Conservation (phyloP, 2,113 vertebrate species). For the Perccottus glenii region DNA sequence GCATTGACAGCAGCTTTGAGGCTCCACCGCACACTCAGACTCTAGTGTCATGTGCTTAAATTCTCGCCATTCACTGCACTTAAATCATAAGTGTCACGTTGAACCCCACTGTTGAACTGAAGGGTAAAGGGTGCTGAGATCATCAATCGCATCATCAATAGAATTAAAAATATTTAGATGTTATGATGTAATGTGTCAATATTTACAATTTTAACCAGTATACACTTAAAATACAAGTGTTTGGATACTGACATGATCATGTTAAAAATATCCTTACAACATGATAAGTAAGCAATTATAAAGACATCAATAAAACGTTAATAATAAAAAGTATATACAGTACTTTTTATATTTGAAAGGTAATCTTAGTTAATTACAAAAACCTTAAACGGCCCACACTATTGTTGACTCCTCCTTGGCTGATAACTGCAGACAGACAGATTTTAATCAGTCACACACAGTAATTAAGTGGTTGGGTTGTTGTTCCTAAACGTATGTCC, state of each 20-base stretch:
- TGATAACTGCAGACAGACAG: neutral
- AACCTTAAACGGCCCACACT: too few relatives aligned
- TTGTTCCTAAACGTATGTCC: slow-evolving; percentile 14
- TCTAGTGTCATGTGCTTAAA: slow-evolving; percentile 1
- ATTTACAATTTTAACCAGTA: too few relatives aligned
- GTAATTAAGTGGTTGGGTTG: neutral
- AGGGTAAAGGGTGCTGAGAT: neutral
- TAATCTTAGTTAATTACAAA: too few relatives aligned
- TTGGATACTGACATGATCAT: too few relatives aligned
- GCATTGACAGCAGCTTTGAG: slow-evolving; percentile 19
- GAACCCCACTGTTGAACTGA: neutral
- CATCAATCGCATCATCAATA: too few relatives aligned
- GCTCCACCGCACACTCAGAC: slow-evolving; percentile 2
- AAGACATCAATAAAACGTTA: too few relatives aligned
- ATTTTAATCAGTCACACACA: neutral
- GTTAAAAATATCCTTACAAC: too few relatives aligned
- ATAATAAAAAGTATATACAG: too few relatives aligned
- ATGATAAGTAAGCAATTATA: too few relatives aligned
- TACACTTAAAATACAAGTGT: too few relatives aligned
- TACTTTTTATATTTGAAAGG: too few relatives aligned
- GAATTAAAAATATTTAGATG: neutral
- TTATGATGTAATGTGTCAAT: neutral
- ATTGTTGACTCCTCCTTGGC: neutral
- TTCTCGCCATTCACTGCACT: slow-evolving; percentile 9
- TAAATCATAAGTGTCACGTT: neutral